Evolutionary conservation across 92 coral and sea anemone species (phyloP).

Genomic region (Hydrozoanthus gracilis): DNA sequence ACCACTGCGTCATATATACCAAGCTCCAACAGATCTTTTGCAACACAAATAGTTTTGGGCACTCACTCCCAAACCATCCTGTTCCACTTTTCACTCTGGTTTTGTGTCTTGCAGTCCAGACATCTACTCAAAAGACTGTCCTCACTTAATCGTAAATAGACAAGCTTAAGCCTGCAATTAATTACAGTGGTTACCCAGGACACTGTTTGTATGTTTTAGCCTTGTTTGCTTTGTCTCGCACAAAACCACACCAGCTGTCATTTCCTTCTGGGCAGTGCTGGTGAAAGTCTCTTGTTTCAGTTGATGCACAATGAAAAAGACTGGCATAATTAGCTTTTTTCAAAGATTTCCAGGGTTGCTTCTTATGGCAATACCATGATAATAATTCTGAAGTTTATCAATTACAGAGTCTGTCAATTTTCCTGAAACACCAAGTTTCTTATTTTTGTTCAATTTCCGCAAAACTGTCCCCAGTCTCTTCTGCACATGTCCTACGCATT

Average conservation of each 20-base stretch:
- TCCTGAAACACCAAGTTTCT: constrained; percentile 27
- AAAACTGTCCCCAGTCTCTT: constrained; percentile 43
- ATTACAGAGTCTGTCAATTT: constrained; percentile 34
- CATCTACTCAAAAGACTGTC: constrained; percentile 21
- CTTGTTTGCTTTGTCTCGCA: not conserved
- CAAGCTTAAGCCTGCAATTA: too few relatives aligned
- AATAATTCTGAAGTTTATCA: constrained; percentile 44
- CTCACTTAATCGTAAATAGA: too few relatives aligned
- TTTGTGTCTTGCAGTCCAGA: constrained; percentile 44
- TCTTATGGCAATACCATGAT: constrained; percentile 51
- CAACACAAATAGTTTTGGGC: constrained; percentile 45
- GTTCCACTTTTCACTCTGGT: constrained; percentile 30
- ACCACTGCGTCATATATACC: constrained; percentile 34
- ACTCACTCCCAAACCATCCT: constrained; percentile 40
- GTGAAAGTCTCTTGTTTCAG: constrained; percentile 14
- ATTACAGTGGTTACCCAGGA: not conserved
- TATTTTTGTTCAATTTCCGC: constrained; percentile 43
- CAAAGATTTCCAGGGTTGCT: constrained; percentile 33
- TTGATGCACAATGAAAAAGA: constrained; percentile 45
- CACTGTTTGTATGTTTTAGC: not conserved
- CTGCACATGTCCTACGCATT: constrained; percentile 51
- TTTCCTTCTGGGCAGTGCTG: too few relatives aligned
- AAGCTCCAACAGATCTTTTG: constrained; percentile 32
- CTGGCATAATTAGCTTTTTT: constrained; percentile 37
- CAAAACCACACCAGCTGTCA: constrained; percentile 46